Evolutionary conservation across 2,113 vertebrate genomes (phyloP), one percentile per base, ranked within the genome.

Genomic region (human): DNA sequence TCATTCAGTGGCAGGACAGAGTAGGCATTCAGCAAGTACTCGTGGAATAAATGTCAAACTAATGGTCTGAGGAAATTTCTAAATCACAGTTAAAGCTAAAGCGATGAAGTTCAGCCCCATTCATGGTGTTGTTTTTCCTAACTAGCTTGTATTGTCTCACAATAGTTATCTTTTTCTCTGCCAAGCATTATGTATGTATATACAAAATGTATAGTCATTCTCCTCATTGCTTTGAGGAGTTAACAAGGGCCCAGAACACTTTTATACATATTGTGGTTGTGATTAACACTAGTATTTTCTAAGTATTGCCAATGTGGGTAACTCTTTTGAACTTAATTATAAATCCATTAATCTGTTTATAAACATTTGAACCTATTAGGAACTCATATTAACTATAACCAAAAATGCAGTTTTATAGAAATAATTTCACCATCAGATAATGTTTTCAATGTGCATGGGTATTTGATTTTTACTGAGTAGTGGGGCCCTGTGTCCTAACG

Each of bases 21-120:
- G 43, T 10, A 52, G n/a, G 35, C 27, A 3, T 22, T 40, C 22
- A 35, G 0, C 23, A 38, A 66, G 23, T 10, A 12, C 38, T 25
- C 6, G 5, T 10, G 17, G 30, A 23, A 2, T 30, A 48, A 68
- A 30, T 35, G 66, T 12, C 88, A n/a, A 20, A 8, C 80, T 35
- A 1, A 6, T 23, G 18, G 30, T 52, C 13, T 2, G 32, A 22
- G 66, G 40, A 75, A 48, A 55, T 20, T 32, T 45, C 57, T 13
- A 14, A 55, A 30, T n/a, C 50, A 3, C 52, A 50, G 57, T 20
- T 27, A 5, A 6, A 23, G 50, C 85, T 82, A 3, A 55, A n/a
- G 2, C 0, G 0, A 0, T 20, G 17, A 18, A 6, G 13, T 1
- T 23, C 6, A 0, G n/a, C 25, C 0, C 73, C 3, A 0, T 22